A percentile compares a stretch with the other conserved stretches of the same genome.
Evolutionary conservation across 2,113 vertebrate species (phyloP).

Genomic region (Dendropsophus ebraccatus): DNA sequence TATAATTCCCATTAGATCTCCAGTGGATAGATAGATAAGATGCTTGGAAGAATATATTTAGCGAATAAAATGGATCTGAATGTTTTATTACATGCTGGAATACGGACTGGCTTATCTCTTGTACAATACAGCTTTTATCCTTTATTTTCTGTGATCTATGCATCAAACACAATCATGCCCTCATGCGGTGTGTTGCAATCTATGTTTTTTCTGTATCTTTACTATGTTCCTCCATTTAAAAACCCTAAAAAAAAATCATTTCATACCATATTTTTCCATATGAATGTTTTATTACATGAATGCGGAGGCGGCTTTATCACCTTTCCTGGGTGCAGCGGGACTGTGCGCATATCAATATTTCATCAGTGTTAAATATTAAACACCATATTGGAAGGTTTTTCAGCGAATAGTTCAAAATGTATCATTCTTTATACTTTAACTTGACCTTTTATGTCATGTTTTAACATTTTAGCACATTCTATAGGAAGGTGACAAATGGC

Average conservation of each 20-base stretch:
- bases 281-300: not conserved
- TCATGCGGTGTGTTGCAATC: not conserved
- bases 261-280: not conserved
- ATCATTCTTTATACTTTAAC: not conserved
- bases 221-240: not conserved
- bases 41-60: too few relatives aligned
- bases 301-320: not conserved
- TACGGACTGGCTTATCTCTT: too few relatives aligned
- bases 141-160: not conserved
- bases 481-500: not conserved
- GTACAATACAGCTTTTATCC: too few relatives aligned
- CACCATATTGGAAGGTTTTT: slow-evolving; percentile 2
- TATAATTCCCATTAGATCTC: too few relatives aligned
- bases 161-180: not conserved
- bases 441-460: not conserved
- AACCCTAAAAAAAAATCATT: not conserved
- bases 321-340: not conserved
- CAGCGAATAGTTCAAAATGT: not conserved
- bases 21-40: too few relatives aligned
- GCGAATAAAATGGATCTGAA: too few relatives aligned
- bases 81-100: too few relatives aligned
- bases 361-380: slow-evolving; percentile 12
- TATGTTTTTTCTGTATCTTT: not conserved
- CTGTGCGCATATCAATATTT: not conserved
- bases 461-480: not conserved